Evolutionary conservation across 2,888 invertebrate species (phyloP), one percentile per base, ranked within the genome.

Genomic region (Resseliella maxima): DNA sequence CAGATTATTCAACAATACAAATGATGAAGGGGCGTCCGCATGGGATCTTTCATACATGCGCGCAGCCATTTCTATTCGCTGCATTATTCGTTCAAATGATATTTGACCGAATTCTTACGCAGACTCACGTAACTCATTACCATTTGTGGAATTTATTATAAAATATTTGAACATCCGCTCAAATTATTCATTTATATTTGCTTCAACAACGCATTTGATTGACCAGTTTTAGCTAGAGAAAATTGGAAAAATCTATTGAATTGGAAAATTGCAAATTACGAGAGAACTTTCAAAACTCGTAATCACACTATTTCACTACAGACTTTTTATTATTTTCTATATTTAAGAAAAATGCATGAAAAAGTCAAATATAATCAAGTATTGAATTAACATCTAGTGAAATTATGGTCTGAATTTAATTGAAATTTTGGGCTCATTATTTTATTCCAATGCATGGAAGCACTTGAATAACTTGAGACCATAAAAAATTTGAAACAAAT

Each of bases 81-180:
- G 15, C 72, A 72, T 72, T 24, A 0, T 24, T 6, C n/a, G 18
- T 18, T 24, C 24, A 24, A 2, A 24, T 24, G 72, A 59, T n/a
- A n/a, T 31, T 72, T 27, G 59, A 59, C 72, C 31, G 31, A 31
- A 15, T 72, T 72, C 72, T 72, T 2, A 31, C 31, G 27, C 31
- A 31, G 72, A 31, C 31, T 31, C 72, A 72, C 24, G 38, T 38
- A 83, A 83, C 38, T 83, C 83, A 83, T 83, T n/a, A 83, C 12
- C 83, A 83, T 83, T 59, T 59, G 72, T 72, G 31, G 72, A 72
- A 72, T 72, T 72, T 72, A 72, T 72, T 72, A 72, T 83, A 24
- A 81, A 81, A 64, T 18, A 81, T 21, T 18, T 36, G 35, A 81
- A 83, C 83, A 83, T 83, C 83, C 83, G 83, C 24, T 83, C 18